These are phyloP conservation scores for Plutella xylostella DNA, from an alignment of 2,888 invertebrate species.

Conservation along the genomic window DNA sequence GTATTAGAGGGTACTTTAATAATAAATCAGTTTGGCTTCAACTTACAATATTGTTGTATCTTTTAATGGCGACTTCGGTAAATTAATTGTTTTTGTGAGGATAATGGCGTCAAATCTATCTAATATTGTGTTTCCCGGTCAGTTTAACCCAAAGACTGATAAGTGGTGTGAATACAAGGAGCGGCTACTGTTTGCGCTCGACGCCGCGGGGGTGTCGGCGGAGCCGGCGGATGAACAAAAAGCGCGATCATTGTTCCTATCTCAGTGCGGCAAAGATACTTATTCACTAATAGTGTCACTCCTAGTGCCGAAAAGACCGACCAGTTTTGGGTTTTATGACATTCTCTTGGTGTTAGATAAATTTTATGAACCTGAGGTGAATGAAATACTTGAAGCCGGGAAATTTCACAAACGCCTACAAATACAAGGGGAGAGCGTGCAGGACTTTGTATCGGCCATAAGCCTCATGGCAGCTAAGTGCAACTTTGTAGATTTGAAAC, in stretches of 20 bases:
- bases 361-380: conserved; percentile 3
- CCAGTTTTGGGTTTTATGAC: not conserved
- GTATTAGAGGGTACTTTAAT: too few relatives aligned
- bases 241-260: conserved; percentile 1
- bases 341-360: not conserved
- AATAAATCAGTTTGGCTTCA: too few relatives aligned
- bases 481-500: conserved; percentile 3
- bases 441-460: conserved; percentile 2
- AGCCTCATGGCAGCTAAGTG: not conserved
- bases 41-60: too few relatives aligned
- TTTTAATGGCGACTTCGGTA: too few relatives aligned
- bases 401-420: conserved; percentile 1
- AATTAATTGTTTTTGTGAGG: too few relatives aligned
- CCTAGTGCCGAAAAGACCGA: not conserved
- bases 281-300: conserved; percentile 7
- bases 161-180: conserved; percentile 8
- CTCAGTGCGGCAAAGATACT: conserved; percentile 7
- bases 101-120: not conserved
- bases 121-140: conserved; percentile 2
- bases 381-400: not conserved
- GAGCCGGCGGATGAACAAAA: not conserved
- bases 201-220: not conserved
- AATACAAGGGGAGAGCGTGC: not conserved
- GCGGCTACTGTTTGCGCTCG: not conserved
- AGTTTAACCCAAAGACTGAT: conserved; percentile 7